Conservation (phyloP, 2,113 vertebrate species). For the Ptilorrhoa leucosticta region DNA sequence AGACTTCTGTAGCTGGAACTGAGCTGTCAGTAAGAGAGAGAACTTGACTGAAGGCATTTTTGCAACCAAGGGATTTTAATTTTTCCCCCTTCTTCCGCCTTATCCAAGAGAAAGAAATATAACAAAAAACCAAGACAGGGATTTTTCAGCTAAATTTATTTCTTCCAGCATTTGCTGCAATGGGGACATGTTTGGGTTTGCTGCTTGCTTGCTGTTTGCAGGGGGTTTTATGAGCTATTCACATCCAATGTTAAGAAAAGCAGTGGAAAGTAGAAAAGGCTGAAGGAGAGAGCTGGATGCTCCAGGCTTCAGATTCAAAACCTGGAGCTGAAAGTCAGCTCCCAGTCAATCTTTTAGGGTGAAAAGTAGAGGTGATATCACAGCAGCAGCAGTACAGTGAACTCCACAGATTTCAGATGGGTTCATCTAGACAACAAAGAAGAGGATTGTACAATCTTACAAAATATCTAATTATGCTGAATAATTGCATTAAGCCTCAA, state of each 20-base stretch:
- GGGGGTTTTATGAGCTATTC: constrained; percentile 16
- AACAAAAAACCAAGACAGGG: constrained; percentile 44
- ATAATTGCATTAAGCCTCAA: neutral
- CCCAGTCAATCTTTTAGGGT: neutral
- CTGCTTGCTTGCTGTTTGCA: constrained; percentile 28
- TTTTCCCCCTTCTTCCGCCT: constrained; percentile 40
- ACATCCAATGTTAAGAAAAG: constrained; percentile 16
- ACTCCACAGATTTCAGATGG: neutral
- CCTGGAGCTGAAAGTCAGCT: neutral
- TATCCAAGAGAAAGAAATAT: constrained; percentile 58
- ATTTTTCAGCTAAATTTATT: constrained; percentile 62
- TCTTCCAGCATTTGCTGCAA: constrained; percentile 42
- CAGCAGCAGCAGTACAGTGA: neutral
- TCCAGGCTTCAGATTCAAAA: neutral
- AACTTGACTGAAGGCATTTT: constrained; percentile 65
- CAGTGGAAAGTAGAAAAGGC: neutral
- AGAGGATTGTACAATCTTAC: neutral
- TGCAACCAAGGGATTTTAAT: constrained; percentile 62
- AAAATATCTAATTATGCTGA: neutral
- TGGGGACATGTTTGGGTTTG: constrained; percentile 17
- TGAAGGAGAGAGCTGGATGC: neutral
- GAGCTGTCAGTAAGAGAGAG: constrained; percentile 68
- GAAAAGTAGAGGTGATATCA: neutral
- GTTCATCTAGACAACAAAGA: neutral
- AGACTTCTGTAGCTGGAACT: constrained; percentile 64